Evolutionary conservation across 1,140 invertebrate species (phyloP).

Genomic region (Adoxophyes honmai): DNA sequence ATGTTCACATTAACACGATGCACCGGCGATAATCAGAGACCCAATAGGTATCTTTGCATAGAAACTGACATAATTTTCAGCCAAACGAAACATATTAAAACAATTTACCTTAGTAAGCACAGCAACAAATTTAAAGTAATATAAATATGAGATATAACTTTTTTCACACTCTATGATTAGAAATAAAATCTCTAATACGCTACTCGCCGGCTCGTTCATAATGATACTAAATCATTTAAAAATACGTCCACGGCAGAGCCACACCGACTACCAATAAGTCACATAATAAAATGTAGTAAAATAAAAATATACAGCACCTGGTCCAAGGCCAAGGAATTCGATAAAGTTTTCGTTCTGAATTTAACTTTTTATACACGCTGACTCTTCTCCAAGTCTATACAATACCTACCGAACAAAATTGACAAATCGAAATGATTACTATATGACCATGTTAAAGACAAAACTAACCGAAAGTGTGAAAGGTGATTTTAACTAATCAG

Average conservation of each 20-base stretch:
- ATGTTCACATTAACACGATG: not conserved
- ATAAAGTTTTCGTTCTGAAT: not conserved
- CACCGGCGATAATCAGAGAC: not conserved
- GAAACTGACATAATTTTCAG: too few species aligned
- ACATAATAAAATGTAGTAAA: conserved; percentile 14
- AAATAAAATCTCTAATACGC: not conserved
- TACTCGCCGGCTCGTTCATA: conserved; percentile 6
- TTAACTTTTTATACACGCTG: not conserved
- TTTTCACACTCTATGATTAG: conserved; percentile 8
- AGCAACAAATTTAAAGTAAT: too few species aligned
- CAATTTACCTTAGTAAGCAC: too few species aligned
- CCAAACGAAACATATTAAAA: too few species aligned
- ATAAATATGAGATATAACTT: not conserved
- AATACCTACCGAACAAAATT: too few species aligned
- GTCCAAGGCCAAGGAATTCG: conserved; percentile 17
- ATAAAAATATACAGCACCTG: conserved; percentile 8
- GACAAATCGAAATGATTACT: too few species aligned
- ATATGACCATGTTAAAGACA: too few species aligned
- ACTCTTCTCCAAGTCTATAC: too few species aligned
- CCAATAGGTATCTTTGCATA: too few species aligned
- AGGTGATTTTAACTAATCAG: too few species aligned
- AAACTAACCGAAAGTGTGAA: too few species aligned
- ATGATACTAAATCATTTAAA: conserved; percentile 9
- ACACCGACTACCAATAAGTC: conserved; percentile 8
- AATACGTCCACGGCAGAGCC: conserved; percentile 1